A percentile compares a stretch with the other conserved stretches of the same genome.
Evolutionary conservation across 2,888 invertebrate genomes (phyloP).

Genomic region (Pyrrhosoma nymphula): DNA sequence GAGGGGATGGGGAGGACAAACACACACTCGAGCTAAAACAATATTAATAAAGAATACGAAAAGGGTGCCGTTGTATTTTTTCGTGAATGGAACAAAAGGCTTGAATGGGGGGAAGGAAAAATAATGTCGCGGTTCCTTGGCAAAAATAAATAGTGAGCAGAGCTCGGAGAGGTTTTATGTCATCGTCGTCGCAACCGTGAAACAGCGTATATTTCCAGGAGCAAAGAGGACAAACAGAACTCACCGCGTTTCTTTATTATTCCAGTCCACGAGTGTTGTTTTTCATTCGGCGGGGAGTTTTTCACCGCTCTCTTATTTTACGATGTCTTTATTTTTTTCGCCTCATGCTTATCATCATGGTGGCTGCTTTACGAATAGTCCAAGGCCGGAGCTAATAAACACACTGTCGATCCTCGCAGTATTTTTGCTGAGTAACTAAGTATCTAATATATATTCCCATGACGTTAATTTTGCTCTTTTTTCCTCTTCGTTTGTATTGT

Average conservation of each 20-base stretch:
- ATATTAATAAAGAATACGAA: background rate
- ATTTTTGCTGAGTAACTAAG: no score
- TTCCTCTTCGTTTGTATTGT: no score
- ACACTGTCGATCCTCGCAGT: no score
- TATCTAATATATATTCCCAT: no score
- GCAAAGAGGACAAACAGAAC: background rate
- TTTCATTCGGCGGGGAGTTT: background rate
- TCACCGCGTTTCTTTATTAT: constrained; percentile 13
- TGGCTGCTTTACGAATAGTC: background rate
- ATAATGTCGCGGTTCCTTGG: background rate
- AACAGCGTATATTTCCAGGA: background rate
- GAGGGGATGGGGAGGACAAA: background rate
- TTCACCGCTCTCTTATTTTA: background rate
- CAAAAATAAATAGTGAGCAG: background rate
- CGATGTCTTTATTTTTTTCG: background rate
- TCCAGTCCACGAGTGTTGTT: background rate
- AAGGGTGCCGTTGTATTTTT: background rate
- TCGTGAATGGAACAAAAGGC: background rate
- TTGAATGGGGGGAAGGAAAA: background rate
- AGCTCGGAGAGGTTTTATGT: background rate
- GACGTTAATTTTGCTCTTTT: no score
- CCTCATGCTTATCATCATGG: background rate
- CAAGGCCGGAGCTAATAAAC: background rate
- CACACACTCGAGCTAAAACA: background rate
- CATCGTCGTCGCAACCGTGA: background rate